Percentiles rank a stretch among this genome's conserved stretches.
Conservation (phyloP, 2,888 invertebrate species). For the Willowsia nigromaculata region DNA sequence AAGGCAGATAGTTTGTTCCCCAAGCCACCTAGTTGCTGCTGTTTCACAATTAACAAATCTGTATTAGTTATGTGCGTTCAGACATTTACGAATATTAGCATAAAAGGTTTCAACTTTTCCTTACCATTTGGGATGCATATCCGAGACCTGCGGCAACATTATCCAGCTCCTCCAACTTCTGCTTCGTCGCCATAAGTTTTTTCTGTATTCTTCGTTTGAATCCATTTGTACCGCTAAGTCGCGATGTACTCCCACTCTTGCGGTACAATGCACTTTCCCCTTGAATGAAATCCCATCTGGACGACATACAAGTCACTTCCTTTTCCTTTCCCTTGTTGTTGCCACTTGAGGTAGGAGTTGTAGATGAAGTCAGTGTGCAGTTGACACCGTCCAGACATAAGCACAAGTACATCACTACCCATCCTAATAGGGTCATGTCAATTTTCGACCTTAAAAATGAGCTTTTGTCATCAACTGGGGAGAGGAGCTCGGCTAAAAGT, state of each 20-base stretch:
- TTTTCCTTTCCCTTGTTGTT: slow-evolving; percentile 68
- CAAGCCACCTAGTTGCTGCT: slow-evolving; percentile 68
- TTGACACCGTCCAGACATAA: slow-evolving; percentile 84
- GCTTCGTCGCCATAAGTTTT: slow-evolving; percentile 77
- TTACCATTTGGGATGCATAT: slow-evolving; percentile 68
- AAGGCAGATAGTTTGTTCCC: slow-evolving; percentile 75
- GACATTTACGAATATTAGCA: background rate
- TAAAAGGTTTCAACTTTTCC: too few relatives aligned
- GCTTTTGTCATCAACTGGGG: slow-evolving; percentile 77
- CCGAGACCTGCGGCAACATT: slow-evolving; percentile 76
- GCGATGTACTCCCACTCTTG: slow-evolving; percentile 66
- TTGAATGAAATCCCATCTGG: slow-evolving; percentile 94
- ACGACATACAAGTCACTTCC: slow-evolving; percentile 79
- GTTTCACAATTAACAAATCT: background rate
- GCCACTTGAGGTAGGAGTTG: background rate
- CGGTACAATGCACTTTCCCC: slow-evolving; percentile 83
- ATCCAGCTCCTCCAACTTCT: slow-evolving; percentile 78
- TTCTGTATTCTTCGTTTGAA: slow-evolving; percentile 78
- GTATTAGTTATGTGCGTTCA: too few relatives aligned
- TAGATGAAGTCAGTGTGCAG: slow-evolving; percentile 68
- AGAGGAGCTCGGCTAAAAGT: slow-evolving; percentile 79
- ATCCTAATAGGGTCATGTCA: slow-evolving; percentile 86
- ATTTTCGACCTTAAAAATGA: slow-evolving; percentile 82
- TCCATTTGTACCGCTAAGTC: slow-evolving; percentile 65
- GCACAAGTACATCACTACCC: slow-evolving; percentile 88